phyloP scores from a whole-genome alignment of 2,888 invertebrate species.

The Rhagium mordax region DNA sequence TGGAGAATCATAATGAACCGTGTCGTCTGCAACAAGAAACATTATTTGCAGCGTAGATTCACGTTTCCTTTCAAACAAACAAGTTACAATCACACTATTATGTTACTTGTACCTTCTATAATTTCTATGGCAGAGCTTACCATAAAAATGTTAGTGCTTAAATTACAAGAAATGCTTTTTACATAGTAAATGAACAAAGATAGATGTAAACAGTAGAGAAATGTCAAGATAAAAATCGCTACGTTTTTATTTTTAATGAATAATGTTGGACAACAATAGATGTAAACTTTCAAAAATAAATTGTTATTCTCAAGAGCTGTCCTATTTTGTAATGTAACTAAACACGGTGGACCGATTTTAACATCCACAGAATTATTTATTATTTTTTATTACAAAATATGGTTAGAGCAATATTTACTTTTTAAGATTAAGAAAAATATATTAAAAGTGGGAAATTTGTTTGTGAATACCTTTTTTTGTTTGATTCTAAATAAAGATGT shows the following conservation, averaged over 20 bases:
- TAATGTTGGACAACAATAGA: slow-evolving; percentile 9
- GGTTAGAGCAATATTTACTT: too few species aligned
- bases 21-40: slow-evolving; percentile 49
- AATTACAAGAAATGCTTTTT: slow-evolving; percentile 24
- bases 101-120: slow-evolving; percentile 33
- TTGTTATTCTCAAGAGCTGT: slow-evolving; percentile 4
- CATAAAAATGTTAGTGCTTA: slow-evolving; percentile 16
- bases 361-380: background rate
- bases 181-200: background rate
- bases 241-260: slow-evolving; percentile 28
- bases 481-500: too few species aligned
- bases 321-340: slow-evolving; percentile 8
- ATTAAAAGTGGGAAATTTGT: too few species aligned
- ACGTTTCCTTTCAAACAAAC: slow-evolving; percentile 41
- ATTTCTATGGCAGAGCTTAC: slow-evolving; percentile 4
- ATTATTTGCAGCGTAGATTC: slow-evolving; percentile 49
- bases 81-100: slow-evolving; percentile 38
- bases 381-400: background rate
- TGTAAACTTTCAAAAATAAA: slow-evolving; percentile 21
- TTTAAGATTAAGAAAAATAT: too few species aligned
- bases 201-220: slow-evolving; percentile 14
- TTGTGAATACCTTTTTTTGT: too few species aligned
- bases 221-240: slow-evolving; percentile 26
- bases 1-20: slow-evolving; percentile 43
- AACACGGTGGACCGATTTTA: background rate